Evolutionary conservation across 2,113 vertebrate species (phyloP).

Genomic region (Motacilla tschutschensis): DNA sequence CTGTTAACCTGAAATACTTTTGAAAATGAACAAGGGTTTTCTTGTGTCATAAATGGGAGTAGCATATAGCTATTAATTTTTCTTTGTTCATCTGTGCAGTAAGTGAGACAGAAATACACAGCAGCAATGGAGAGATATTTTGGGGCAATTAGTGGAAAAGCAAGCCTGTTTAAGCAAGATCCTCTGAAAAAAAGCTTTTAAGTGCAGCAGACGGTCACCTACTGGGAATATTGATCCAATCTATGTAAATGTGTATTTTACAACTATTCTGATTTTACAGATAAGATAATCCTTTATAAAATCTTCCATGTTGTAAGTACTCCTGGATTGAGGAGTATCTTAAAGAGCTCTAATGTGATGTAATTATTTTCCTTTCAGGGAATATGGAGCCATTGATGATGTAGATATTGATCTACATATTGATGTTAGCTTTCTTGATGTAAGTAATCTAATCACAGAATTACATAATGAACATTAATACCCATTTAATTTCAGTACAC

Average conservation of each 20-base stretch:
- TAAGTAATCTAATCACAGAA: slow-evolving; percentile 75
- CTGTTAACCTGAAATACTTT: not conserved
- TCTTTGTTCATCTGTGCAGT: not conserved
- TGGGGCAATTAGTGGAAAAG: not conserved
- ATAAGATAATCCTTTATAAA: not conserved
- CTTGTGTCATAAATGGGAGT: not conserved
- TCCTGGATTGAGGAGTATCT: not conserved
- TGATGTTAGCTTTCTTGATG: slow-evolving; percentile 91
- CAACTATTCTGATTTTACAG: slow-evolving; percentile 10
- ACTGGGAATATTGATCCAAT: not conserved
- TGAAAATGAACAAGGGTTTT: not conserved
- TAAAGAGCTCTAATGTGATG: slow-evolving; percentile 18
- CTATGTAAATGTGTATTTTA: slow-evolving; percentile 6
- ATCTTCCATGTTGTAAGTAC: not conserved
- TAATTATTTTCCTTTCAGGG: slow-evolving; percentile 77
- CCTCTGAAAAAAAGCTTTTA: not conserved
- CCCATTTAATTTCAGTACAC: slow-evolving; percentile 1
- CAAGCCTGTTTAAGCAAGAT: not conserved
- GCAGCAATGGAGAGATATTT: not conserved
- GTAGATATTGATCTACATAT: slow-evolving; percentile 92
- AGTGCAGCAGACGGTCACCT: not conserved
- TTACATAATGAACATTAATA: slow-evolving; percentile 29
- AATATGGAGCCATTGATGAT: slow-evolving; percentile 93
- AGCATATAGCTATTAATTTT: not conserved
- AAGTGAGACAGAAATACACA: rapidly evolving